Base-by-base conservation (phyloP, 2,797 vertebrate genomes). In the Perdix hodgsoniae region DNA sequence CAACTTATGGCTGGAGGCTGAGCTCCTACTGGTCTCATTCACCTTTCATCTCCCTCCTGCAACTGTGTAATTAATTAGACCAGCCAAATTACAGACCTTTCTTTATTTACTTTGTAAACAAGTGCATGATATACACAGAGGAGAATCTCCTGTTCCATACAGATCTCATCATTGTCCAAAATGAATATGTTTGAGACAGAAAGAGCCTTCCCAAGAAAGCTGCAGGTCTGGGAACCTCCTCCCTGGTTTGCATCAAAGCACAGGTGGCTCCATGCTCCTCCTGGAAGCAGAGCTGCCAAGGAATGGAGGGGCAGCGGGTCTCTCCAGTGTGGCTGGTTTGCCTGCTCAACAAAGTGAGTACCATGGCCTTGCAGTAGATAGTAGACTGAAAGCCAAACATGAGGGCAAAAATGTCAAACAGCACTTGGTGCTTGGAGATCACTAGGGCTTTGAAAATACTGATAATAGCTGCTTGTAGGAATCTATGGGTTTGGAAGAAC, bases 91-190 rank as follows among this genome's bases (percentile, higher is more conserved):
- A 95, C 86, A 96, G 86, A 52, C 69, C 0, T 0, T 67, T 69
- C 50, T 81, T 56, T 95, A 63, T 96, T 96, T 97, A 89, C 88
- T 81, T 91, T n/a, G 86, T 92, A 95, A 95, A 95, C 74, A 93
- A 42, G 63, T 31, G 66, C 90, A 71, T 90, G 65, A 91, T 94
- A 74, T 31, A 78, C 44, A 79, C 69, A 94, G 49, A 90, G 80
- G 83, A 85, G 95, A 85, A 50, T 56, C 65, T 90, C 90, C 83
- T 91, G 83, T 95, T 94, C 79, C 40, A 39, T 70, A 47, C 5
- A 31, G 82, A 88, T 74, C 73, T 91, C 59, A 83, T 88, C 94
- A 85, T 93, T 94, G 78, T 93, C 77, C 91, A 92, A 95, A 95
- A 92, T 86, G 74, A 92, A 42, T 85, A 77, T 54, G 49, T 91